phyloP scores from a whole-genome alignment of 2,797 vertebrate genomes.

The Betta splendens region DNA sequence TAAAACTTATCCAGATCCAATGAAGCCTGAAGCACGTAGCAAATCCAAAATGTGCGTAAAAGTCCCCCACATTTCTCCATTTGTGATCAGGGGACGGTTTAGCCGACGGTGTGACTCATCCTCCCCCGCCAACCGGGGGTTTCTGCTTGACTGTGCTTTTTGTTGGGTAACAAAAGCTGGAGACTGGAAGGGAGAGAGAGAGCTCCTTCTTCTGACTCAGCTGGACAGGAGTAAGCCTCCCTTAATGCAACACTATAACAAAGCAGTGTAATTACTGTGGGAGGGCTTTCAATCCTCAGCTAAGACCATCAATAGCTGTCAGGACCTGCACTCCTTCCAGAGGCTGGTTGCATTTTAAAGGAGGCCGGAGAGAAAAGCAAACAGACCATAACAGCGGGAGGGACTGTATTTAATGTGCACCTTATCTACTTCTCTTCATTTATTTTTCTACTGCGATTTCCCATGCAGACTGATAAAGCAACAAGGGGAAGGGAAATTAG shows the following conservation, averaged over 20 bases:
- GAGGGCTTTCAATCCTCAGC: slow-evolving; percentile 23
- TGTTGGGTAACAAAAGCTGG: slow-evolving; percentile 8
- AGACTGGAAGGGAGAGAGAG: slow-evolving; percentile 13
- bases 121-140: slow-evolving; percentile 1
- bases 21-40: background rate
- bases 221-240: slow-evolving; percentile 36
- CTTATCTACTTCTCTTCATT: background rate
- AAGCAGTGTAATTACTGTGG: slow-evolving; percentile 43
- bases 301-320: slow-evolving; percentile 9
- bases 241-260: slow-evolving; percentile 31
- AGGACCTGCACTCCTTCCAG: slow-evolving; percentile 29
- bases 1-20: no score
- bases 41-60: background rate
- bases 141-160: slow-evolving; percentile 12
- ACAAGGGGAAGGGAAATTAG: no score
- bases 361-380: slow-evolving; percentile 5
- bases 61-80: background rate
- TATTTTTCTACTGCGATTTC: no score
- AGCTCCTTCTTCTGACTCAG: slow-evolving; percentile 46
- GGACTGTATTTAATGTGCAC: background rate
- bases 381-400: background rate
- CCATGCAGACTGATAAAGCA: no score
- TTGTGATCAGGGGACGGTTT: background rate
- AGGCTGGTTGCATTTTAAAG: slow-evolving; percentile 49
- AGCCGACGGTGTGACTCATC: slow-evolving; percentile 18